phyloP scores from a whole-genome alignment of 2,888 invertebrate species.

The Andrena flavipes region DNA sequence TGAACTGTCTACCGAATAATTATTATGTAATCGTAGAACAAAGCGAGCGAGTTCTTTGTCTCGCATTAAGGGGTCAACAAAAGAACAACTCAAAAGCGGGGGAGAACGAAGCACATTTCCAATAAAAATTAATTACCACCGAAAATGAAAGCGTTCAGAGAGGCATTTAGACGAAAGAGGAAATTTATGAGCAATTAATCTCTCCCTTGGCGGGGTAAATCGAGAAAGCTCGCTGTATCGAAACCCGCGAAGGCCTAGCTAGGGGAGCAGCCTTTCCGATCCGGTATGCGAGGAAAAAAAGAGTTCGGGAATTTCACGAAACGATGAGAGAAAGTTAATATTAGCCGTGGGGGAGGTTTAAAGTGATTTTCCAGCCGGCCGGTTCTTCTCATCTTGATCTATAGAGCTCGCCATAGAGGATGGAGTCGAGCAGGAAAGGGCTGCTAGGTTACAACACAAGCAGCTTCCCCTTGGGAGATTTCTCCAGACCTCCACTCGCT shows the following conservation, averaged over 20 bases:
- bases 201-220: constrained; percentile 28
- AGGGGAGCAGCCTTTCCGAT: constrained; percentile 46
- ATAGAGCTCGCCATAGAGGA: constrained; percentile 49
- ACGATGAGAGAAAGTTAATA: constrained; percentile 78
- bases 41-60: not conserved
- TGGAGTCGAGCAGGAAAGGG: constrained; percentile 48
- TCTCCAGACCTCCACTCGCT: constrained; percentile 32
- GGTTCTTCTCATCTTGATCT: constrained; percentile 73
- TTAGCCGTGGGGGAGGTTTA: constrained; percentile 79
- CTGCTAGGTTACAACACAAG: constrained; percentile 50
- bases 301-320: constrained; percentile 69
- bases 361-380: constrained; percentile 79
- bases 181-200: constrained; percentile 49
- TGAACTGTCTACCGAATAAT: not conserved
- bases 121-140: constrained; percentile 22
- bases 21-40: not conserved
- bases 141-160: constrained; percentile 3
- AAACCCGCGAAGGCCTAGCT: constrained; percentile 25
- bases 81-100: not conserved
- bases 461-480: constrained; percentile 38
- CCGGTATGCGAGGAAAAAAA: constrained; percentile 52
- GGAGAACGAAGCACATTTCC: constrained; percentile 4
- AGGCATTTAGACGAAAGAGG: constrained; percentile 31
- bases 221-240: constrained; percentile 31
- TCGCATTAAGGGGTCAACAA: constrained; percentile 16